These are phyloP conservation scores for Porites lutea DNA, from an alignment of 64 coral and sea anemone species.

Conservation along the genomic window DNA sequence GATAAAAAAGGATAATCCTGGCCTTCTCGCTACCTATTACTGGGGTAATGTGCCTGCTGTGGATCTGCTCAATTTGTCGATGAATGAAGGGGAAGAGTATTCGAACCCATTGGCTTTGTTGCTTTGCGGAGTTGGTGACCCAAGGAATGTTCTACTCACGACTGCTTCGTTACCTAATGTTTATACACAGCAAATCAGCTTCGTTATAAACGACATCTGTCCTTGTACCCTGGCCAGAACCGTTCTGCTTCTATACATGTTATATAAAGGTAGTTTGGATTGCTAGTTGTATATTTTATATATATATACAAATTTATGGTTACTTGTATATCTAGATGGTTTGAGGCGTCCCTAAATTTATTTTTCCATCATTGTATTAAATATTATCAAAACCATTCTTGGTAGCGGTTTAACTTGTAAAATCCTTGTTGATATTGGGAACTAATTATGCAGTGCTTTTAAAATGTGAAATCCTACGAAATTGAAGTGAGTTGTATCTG, in stretches of 20 bases:
- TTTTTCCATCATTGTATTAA: too few relatives aligned
- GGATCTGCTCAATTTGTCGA: conserved; percentile 57
- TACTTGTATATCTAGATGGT: too few relatives aligned
- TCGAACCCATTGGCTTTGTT: too few relatives aligned
- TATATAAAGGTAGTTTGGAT: conserved; percentile 33
- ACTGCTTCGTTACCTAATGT: conserved; percentile 47
- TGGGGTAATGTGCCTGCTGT: conserved; percentile 66
- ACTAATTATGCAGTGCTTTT: too few relatives aligned
- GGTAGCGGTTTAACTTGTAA: too few relatives aligned
- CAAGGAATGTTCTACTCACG: conserved; percentile 53
- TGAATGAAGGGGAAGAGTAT: conserved; percentile 31
- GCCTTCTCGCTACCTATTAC: conserved; percentile 2
- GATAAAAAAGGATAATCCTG: not conserved
- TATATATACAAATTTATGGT: too few relatives aligned
- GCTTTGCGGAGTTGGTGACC: not conserved
- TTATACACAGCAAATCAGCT: conserved; percentile 45
- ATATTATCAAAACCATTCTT: too few relatives aligned
- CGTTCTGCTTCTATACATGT: conserved; percentile 33
- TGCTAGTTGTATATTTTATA: too few relatives aligned
- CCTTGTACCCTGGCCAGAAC: conserved; percentile 36
- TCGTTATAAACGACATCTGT: conserved; percentile 55
- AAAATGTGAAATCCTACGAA: too few relatives aligned
- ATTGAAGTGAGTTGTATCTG: too few relatives aligned
- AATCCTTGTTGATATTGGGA: too few relatives aligned
- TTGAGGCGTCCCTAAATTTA: too few relatives aligned